A percentile compares a stretch with the other conserved stretches of the same genome.
phyloP scores from a whole-genome alignment of 2,888 invertebrate species.

The Platycnemis pennipes region DNA sequence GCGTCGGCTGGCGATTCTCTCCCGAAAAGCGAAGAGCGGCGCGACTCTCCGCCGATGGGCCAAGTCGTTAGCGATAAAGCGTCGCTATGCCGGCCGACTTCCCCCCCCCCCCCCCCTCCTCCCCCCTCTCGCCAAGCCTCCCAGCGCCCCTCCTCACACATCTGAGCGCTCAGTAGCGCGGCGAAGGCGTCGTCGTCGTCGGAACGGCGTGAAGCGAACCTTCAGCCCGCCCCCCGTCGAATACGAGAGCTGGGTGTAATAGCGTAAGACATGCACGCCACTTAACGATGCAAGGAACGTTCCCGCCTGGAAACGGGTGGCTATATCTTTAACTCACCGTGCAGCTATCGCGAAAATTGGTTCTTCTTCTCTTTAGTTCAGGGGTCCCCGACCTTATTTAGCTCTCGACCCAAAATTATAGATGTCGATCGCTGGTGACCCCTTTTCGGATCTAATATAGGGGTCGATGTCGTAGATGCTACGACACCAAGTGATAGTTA shows the following conservation, averaged over 20 bases:
- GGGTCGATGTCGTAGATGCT: no score
- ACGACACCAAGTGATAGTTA: no score
- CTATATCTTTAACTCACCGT: background rate
- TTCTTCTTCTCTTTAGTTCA: no score
- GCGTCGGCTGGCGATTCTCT: background rate
- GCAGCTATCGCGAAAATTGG: no score
- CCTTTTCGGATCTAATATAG: no score
- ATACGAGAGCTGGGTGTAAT: no score
- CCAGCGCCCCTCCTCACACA: background rate
- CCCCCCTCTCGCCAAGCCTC: background rate
- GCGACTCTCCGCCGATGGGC: background rate
- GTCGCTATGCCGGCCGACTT: background rate
- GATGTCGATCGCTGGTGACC: no score
- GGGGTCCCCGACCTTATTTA: no score
- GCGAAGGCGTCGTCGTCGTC: no score
- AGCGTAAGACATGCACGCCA: background rate
- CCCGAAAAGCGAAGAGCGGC: background rate
- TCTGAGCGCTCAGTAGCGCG: background rate
- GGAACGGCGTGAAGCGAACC: background rate
- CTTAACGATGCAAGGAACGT: background rate
- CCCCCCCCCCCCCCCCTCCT: background rate
- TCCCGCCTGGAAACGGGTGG: background rate
- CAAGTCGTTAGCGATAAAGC: constrained; percentile 28
- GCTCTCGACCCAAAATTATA: no score
- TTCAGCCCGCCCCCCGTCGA: background rate